Conservation (phyloP, 2,888 invertebrate species). For the Lasius fuliginosus region DNA sequence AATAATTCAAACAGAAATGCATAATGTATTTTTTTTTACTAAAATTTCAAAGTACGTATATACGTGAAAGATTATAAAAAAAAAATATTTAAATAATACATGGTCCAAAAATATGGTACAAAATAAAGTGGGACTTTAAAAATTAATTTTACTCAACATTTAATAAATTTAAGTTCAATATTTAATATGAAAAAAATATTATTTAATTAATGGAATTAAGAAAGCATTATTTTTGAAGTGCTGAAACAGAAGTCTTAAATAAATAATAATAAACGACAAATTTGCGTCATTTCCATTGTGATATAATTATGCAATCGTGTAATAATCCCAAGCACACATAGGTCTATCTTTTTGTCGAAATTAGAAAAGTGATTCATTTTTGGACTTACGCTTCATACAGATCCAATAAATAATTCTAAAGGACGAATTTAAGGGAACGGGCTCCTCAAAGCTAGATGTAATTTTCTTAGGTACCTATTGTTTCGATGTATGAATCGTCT, state of each 20-base stretch:
- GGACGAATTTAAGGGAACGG: constrained; percentile 74
- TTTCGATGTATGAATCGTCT: constrained; percentile 72
- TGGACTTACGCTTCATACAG: neutral
- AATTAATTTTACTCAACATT: neutral
- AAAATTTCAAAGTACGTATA: constrained; percentile 7
- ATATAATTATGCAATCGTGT: neutral
- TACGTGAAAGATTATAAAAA: neutral
- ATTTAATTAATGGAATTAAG: neutral
- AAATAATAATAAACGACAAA: neutral
- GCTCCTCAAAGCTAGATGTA: constrained; percentile 72
- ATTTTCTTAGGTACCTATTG: constrained; percentile 74
- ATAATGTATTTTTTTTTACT: neutral
- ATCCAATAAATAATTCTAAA: constrained; percentile 54
- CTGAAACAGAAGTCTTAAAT: neutral
- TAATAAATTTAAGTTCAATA: no score
- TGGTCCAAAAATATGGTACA: constrained; percentile 10
- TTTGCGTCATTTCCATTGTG: constrained; percentile 4
- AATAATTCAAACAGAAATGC: neutral
- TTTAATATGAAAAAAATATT: neutral
- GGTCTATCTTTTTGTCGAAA: neutral
- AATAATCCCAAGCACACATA: neutral
- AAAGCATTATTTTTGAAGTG: constrained; percentile 18
- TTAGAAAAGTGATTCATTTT: constrained; percentile 9
- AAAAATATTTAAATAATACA: neutral
- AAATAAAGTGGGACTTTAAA: neutral